Conservation (phyloP, 2,888 invertebrate species). For the Tethea ocularis region DNA sequence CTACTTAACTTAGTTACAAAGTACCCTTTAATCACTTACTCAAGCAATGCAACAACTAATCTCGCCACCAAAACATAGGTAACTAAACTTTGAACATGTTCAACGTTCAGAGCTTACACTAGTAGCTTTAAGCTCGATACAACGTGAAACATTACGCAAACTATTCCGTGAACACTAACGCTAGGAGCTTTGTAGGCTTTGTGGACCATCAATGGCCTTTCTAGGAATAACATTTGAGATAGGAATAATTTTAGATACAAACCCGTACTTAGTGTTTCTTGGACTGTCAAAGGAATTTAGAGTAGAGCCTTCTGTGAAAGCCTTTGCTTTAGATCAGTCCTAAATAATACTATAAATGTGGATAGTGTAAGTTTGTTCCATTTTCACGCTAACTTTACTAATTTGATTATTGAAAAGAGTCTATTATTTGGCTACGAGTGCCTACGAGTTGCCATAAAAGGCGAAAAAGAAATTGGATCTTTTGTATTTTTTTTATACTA, state of each 20-base stretch:
- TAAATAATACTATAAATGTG: not conserved
- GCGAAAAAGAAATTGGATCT: no score
- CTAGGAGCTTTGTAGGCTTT: not conserved
- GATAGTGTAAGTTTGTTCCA: no score
- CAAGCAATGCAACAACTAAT: constrained; percentile 5
- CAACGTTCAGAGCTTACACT: not conserved
- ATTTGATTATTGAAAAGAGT: no score
- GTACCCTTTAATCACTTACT: not conserved
- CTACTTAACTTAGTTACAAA: constrained; percentile 3
- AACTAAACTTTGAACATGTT: constrained; percentile 3
- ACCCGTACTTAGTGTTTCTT: not conserved
- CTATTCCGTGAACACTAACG: not conserved
- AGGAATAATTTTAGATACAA: not conserved
- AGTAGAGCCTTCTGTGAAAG: not conserved
- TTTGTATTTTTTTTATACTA: no score
- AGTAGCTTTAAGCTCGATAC: not conserved
- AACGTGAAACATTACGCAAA: not conserved
- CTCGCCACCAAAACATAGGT: constrained; percentile 1
- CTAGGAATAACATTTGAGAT: not conserved
- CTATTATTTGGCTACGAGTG: no score
- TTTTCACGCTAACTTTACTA: no score
- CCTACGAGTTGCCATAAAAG: no score
- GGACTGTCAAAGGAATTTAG: not conserved
- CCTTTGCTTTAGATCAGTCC: not conserved
- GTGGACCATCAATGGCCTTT: not conserved